phyloP scores from a whole-genome alignment of 2,888 invertebrate genomes.

The Alitta virens region DNA sequence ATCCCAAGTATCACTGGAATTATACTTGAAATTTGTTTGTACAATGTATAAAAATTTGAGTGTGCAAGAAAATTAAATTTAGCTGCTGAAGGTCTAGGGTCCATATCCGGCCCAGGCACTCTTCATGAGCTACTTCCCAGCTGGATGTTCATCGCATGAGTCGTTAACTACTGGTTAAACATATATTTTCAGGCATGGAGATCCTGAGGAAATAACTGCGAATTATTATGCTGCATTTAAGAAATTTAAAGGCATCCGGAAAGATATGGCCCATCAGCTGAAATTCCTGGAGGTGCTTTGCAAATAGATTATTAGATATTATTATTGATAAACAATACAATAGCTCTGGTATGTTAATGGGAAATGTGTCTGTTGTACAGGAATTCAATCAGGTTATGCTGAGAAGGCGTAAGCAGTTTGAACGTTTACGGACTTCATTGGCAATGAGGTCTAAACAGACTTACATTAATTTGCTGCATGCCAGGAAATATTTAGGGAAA shows the following conservation, averaged over 20 bases:
- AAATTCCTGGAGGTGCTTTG: constrained; percentile 39
- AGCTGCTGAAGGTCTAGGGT: too few relatives aligned
- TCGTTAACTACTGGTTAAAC: too few relatives aligned
- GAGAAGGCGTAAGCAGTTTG: constrained; percentile 40
- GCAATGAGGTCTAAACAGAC: constrained; percentile 44
- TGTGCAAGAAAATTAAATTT: too few relatives aligned
- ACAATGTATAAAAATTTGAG: too few relatives aligned
- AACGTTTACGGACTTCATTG: constrained; percentile 41
- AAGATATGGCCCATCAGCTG: constrained; percentile 34
- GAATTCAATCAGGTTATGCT: constrained; percentile 39
- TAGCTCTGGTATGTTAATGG: too few relatives aligned
- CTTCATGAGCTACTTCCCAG: too few relatives aligned
- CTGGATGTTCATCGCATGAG: not conserved
- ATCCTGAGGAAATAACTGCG: constrained; percentile 44
- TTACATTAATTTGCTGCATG: constrained; percentile 47
- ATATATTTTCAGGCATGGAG: constrained; percentile 40
- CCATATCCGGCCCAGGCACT: too few relatives aligned
- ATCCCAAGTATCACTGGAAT: too few relatives aligned
- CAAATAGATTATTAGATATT: too few relatives aligned
- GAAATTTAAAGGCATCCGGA: constrained; percentile 35
- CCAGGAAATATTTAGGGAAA: constrained; percentile 49
- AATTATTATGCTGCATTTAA: constrained; percentile 44
- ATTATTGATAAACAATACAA: too few relatives aligned
- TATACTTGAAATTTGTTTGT: too few relatives aligned
- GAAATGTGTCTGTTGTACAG: constrained; percentile 33